Conservation (phyloP, 2,113 vertebrate species). For the Poecile atricapillus region DNA sequence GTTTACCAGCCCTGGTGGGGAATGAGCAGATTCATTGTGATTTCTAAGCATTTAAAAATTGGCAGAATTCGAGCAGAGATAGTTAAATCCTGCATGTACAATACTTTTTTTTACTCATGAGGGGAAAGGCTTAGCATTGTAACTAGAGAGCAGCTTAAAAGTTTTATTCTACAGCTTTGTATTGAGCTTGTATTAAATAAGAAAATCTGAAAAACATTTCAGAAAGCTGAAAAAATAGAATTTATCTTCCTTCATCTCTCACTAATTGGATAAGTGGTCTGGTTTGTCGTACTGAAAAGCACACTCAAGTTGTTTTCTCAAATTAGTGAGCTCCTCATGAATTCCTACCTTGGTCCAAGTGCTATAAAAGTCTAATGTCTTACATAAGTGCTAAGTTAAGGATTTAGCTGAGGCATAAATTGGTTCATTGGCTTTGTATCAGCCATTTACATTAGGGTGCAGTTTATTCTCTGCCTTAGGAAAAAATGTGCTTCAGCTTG, state of each 20-base stretch:
- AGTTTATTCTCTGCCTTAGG: conserved; percentile 28
- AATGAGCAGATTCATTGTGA: not conserved
- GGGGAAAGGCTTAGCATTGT: not conserved
- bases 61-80: not conserved
- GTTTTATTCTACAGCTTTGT: not conserved
- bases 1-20: not conserved
- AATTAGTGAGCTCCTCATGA: conserved; percentile 46
- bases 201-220: conserved; percentile 8
- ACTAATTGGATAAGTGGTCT: conserved; percentile 1
- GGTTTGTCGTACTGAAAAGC: not conserved
- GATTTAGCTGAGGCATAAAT: conserved; percentile 42
- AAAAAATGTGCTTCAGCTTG: conserved; percentile 27
- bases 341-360: conserved; percentile 19
- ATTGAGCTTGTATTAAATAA: not conserved
- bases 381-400: conserved; percentile 52
- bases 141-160: not conserved
- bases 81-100: not conserved
- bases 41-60: not conserved
- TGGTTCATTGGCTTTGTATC: conserved; percentile 38
- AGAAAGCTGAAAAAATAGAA: not conserved
- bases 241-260: not conserved
- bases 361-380: conserved; percentile 40
- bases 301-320: conserved; percentile 9
- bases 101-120: not conserved
- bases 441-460: conserved; percentile 40